Conservation (phyloP, 2,888 invertebrate species). For the Dorcus hopei region DNA sequence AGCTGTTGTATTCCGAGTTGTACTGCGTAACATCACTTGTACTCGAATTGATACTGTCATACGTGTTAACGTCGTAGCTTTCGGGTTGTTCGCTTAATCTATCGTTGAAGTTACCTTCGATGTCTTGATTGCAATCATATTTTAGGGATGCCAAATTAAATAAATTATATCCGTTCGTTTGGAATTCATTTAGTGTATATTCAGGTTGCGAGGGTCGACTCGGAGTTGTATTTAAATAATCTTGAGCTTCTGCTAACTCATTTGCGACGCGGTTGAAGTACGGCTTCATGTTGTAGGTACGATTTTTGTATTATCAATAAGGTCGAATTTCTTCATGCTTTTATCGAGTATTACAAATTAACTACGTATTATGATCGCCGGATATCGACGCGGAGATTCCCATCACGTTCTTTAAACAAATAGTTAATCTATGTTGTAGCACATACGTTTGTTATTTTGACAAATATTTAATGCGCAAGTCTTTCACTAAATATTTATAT, state of each 20-base stretch:
- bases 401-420: slow-evolving; percentile 4
- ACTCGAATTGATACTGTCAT: not conserved
- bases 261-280: slow-evolving; percentile 33
- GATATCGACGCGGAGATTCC: not conserved
- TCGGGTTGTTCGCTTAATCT: slow-evolving; percentile 25
- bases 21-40: not conserved
- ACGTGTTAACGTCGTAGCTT: slow-evolving; percentile 32
- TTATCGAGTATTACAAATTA: not conserved
- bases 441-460: slow-evolving; percentile 1
- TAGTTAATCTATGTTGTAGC: not conserved
- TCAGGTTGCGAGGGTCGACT: not conserved
- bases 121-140: slow-evolving; percentile 2
- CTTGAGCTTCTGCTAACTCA: slow-evolving; percentile 19
- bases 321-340: slow-evolving; percentile 15
- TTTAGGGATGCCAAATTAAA: not conserved
- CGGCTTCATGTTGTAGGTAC: slow-evolving; percentile 39
- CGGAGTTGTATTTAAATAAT: slow-evolving; percentile 3
- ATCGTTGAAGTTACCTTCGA: slow-evolving; percentile 7
- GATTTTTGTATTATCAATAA: not conserved
- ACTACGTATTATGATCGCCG: not conserved
- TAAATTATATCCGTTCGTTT: slow-evolving; percentile 9
- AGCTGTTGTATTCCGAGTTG: too few species aligned
- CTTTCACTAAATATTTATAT: slow-evolving; percentile 7
- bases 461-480: slow-evolving; percentile 9
- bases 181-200: not conserved